Evolutionary conservation across 2,888 invertebrate species (phyloP).

Genomic region (Eupithecia pulchellata): DNA sequence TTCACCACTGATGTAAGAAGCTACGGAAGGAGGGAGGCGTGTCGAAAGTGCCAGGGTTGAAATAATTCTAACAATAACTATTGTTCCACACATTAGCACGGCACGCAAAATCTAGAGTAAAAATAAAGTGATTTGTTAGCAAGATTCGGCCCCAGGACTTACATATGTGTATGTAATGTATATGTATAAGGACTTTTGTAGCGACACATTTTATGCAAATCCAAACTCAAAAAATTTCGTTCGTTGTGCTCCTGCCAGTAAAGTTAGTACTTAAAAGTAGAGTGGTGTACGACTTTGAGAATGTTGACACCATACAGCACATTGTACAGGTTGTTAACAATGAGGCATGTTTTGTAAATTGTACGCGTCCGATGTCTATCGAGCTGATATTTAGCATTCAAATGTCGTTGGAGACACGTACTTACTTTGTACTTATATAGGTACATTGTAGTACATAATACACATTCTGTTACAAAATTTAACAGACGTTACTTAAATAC

Average conservation of each 20-base stretch:
- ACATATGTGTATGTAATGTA: no score
- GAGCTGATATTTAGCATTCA: constrained; percentile 26
- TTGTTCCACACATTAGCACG: no score
- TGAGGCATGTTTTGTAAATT: constrained; percentile 59
- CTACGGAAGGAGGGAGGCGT: no score
- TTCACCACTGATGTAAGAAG: no score
- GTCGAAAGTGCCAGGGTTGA: no score
- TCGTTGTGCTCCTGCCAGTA: not conserved
- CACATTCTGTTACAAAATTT: not conserved
- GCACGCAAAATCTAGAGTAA: no score
- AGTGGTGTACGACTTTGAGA: constrained; percentile 7
- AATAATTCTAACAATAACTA: no score
- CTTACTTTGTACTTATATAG: not conserved
- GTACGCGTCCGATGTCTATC: constrained; percentile 48
- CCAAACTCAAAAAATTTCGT: not conserved
- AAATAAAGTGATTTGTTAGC: no score
- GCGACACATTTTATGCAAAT: no score
- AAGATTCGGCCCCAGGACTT: no score
- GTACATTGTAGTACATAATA: not conserved
- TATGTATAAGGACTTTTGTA: no score
- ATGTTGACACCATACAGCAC: constrained; percentile 31
- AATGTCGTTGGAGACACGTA: constrained; percentile 38
- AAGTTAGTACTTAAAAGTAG: not conserved
- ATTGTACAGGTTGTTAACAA: constrained; percentile 55
- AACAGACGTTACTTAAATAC: not conserved